Evolutionary conservation across 2,113 vertebrate genomes (phyloP).

Genomic region (Melospiza melodia): DNA sequence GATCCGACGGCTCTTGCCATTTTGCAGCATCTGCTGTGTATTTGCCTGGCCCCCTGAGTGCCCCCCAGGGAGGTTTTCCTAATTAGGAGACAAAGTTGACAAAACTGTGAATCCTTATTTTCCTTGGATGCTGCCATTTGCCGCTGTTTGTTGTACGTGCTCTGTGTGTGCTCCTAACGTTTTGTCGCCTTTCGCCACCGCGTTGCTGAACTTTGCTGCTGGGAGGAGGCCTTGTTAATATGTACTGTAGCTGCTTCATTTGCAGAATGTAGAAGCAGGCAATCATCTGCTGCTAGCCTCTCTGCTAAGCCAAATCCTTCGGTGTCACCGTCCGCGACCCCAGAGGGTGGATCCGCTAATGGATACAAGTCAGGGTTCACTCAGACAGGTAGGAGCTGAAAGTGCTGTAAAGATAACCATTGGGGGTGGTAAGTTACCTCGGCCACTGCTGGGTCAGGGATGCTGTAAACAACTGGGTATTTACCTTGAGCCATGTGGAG

Average conservation of each 20-base stretch:
- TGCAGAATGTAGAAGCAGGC: constrained; percentile 93
- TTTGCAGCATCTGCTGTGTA: constrained; percentile 36
- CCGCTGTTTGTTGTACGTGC: constrained; percentile 29
- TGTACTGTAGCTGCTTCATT: constrained; percentile 66
- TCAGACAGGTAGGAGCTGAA: constrained; percentile 84
- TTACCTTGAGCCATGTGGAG: not conserved
- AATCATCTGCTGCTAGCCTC: constrained; percentile 81
- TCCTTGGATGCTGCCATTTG: not conserved
- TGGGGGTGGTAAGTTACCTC: constrained; percentile 46
- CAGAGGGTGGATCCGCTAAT: constrained; percentile 87
- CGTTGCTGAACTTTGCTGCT: constrained; percentile 13
- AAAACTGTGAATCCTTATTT: not conserved
- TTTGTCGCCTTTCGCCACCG: not conserved
- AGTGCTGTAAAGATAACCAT: constrained; percentile 47
- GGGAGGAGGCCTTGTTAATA: constrained; percentile 53
- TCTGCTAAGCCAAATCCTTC: constrained; percentile 88
- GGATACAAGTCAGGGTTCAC: constrained; percentile 89
- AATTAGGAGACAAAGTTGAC: constrained; percentile 19
- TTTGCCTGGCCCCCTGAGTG: constrained; percentile 12
- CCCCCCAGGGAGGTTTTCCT: not conserved
- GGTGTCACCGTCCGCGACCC: constrained; percentile 84
- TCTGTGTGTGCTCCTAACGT: not conserved
- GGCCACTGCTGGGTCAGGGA: not conserved
- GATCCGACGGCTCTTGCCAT: not conserved
- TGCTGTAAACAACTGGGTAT: constrained; percentile 6